Conservation (phyloP, 2,888 invertebrate species). For the Strigamia transsilvanica region DNA sequence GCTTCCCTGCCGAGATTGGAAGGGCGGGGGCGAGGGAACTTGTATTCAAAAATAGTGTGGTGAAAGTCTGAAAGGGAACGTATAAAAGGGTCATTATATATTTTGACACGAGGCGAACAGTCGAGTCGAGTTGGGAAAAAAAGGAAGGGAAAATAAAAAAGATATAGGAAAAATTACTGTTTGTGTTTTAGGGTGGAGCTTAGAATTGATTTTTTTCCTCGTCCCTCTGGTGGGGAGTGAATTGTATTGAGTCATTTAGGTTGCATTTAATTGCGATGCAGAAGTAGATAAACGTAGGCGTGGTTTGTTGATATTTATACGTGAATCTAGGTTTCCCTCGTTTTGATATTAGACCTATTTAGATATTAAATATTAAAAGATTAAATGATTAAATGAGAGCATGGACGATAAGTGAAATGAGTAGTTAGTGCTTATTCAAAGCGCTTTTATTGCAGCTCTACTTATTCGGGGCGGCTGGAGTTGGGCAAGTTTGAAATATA, state of each 20-base stretch:
- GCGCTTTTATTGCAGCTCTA: neutral
- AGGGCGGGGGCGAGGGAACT: neutral
- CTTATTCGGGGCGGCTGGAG: neutral
- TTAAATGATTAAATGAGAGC: neutral
- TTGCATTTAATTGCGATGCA: neutral
- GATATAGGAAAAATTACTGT: neutral
- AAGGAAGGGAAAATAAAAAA: neutral
- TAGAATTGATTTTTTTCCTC: neutral
- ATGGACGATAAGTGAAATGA: neutral
- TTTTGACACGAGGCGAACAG: neutral
- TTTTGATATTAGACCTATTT: constrained; percentile 1
- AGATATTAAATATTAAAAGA: neutral
- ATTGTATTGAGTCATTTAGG: constrained; percentile 2
- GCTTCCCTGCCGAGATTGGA: constrained; percentile 7
- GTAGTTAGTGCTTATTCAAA: neutral
- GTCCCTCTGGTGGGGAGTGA: neutral
- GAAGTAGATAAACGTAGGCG: constrained; percentile 1
- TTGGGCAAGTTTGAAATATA: neutral
- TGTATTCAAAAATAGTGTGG: neutral
- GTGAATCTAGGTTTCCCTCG: neutral
- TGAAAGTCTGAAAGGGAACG: neutral
- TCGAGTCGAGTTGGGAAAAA: neutral
- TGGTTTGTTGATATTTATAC: constrained; percentile 14
- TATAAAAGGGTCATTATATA: constrained; percentile 15
- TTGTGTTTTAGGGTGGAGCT: constrained; percentile 6